Base-by-base conservation (phyloP, 2,797 vertebrate species). In the Macrochelys suwanniensis region DNA sequence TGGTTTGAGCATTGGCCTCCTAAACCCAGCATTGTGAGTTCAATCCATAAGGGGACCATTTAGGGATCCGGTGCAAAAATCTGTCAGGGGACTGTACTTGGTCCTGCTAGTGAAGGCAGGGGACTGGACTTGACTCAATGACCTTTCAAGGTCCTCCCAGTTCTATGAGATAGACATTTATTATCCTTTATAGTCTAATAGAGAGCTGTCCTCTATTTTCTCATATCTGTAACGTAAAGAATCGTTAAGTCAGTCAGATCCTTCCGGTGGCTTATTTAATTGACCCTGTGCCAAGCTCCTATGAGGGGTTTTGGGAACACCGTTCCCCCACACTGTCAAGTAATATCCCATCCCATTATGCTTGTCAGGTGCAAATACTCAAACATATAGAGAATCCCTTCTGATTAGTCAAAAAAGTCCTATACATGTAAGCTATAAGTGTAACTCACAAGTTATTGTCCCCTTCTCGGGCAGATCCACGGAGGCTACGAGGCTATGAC, bases 231-330 rank as follows among this genome's bases (percentile, higher is more conserved):
- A 51, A 25, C 8, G 1, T 56, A 33, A 87, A 80, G 7, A 37
- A 6, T 1, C 23, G 13, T 11, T 50, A 53, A 11, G 6, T 31
- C 1, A 7, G 11, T 51, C 0, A 1, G 1, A 47, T 37, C 19
- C 26, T 26, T 45, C 8, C 23, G 7, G 77, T 13, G 71, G 4
- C 11, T 78, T 88, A 42, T 86, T 92, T 92, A 57, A 31, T 65
- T 61, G 25, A 3, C 13, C 10, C 49, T 42, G 28, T 54, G 26
- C 65, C 84, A 81, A 77, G 86, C 77, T 59, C 31, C 56, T 37
- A 37, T 53, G 31, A 89, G 54, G 31, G 31, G 11, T 11, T 31
- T 45, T 68, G 89, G 57, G 21, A 86, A 0, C 9, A 0, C 1
- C 9, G 0, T 71, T 11, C 45, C 59, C 79, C 16, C n/a, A 7